Conservation (phyloP, 2,888 invertebrate genomes). For the Serrognathus titanus region DNA sequence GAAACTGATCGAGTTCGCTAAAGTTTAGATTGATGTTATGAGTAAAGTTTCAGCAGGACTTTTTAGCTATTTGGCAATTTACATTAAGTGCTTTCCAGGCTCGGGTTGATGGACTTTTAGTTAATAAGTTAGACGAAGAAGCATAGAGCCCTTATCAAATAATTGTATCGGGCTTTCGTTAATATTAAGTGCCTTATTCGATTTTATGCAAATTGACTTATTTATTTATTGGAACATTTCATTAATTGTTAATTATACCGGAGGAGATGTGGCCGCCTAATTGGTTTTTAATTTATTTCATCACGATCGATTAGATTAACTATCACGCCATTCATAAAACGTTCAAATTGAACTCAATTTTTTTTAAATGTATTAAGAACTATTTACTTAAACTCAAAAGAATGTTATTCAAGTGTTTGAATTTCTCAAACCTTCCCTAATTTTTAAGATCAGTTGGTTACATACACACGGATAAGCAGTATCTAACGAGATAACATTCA, state of each 20-base stretch:
- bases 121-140: slow-evolving; percentile 25
- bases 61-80: slow-evolving; percentile 39
- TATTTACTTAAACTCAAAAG: too few species aligned
- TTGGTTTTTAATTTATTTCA: neutral
- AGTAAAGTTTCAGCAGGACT: slow-evolving; percentile 36
- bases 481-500: too few species aligned
- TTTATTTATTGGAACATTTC: slow-evolving; percentile 4
- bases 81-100: slow-evolving; percentile 37
- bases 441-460: too few species aligned
- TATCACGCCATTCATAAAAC: too few species aligned
- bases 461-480: too few species aligned
- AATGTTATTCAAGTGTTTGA: too few species aligned
- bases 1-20: slow-evolving; percentile 26
- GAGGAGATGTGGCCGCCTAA: neutral
- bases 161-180: slow-evolving; percentile 32
- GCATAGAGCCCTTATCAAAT: slow-evolving; percentile 25
- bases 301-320: neutral
- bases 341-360: too few species aligned
- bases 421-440: too few species aligned
- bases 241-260: neutral
- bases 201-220: slow-evolving; percentile 1
- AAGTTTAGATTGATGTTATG: slow-evolving; percentile 39
- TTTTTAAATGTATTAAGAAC: too few species aligned
- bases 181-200: slow-evolving; percentile 24
- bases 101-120: slow-evolving; percentile 29